Percentiles rank a stretch among this genome's conserved stretches.
phyloP scores from a whole-genome alignment of 2,113 vertebrate genomes.

The Ailurus styani region DNA sequence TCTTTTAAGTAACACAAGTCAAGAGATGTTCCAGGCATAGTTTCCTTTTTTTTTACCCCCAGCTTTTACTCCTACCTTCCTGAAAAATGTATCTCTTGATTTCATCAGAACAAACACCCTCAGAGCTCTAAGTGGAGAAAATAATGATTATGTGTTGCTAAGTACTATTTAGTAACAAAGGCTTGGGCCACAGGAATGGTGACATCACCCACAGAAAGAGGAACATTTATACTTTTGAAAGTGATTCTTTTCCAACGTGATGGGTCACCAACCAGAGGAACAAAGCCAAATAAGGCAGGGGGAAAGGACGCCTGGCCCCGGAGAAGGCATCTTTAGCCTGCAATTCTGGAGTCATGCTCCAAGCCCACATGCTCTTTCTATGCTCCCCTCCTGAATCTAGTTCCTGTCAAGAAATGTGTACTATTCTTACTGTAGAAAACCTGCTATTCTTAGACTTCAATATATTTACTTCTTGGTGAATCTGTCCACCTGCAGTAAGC shows the following conservation, averaged over 20 bases:
- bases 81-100: background rate
- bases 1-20: background rate
- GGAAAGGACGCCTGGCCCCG: background rate
- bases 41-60: background rate
- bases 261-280: background rate
- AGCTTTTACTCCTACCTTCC: background rate
- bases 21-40: background rate
- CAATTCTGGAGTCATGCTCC: background rate
- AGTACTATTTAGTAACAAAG: constrained; percentile 13
- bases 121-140: background rate
- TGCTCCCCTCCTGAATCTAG: background rate
- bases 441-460: too few species aligned
- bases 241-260: background rate
- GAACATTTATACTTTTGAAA: constrained; percentile 9
- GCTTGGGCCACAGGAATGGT: background rate
- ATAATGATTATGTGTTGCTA: background rate
- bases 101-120: background rate
- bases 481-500: background rate
- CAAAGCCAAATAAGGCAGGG: constrained; percentile 22
- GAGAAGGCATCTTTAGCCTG: background rate
- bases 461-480: background rate
- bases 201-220: background rate
- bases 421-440: background rate
- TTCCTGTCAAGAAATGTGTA: background rate
- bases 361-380: background rate